These are phyloP conservation scores for Sesia apiformis DNA, from an alignment of 2,888 invertebrate genomes.

Conservation along the genomic window DNA sequence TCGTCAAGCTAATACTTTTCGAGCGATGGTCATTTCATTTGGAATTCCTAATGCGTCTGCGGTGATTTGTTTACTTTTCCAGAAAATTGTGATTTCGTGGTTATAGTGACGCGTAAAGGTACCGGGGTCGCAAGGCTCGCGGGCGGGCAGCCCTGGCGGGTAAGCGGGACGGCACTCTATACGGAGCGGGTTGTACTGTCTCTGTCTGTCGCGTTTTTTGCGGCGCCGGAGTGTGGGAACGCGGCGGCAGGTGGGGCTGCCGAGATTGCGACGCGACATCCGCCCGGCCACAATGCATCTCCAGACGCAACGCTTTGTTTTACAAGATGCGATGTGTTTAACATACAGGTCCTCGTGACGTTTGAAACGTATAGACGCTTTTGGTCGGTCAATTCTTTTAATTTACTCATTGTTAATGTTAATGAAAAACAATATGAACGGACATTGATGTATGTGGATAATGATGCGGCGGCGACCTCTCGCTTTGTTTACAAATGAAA, in stretches of 20 bases:
- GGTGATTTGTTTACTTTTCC: slow-evolving; percentile 41
- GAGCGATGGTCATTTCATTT: slow-evolving; percentile 4
- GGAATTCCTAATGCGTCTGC: not conserved
- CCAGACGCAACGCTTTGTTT: slow-evolving; percentile 51
- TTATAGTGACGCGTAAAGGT: slow-evolving; percentile 29
- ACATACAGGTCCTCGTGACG: slow-evolving; percentile 46
- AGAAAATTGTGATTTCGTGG: slow-evolving; percentile 56
- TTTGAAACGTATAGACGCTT: slow-evolving; percentile 34
- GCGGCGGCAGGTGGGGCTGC: slow-evolving; percentile 71
- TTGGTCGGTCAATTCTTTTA: slow-evolving; percentile 1
- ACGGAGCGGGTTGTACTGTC: slow-evolving; percentile 28
- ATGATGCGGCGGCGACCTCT: slow-evolving; percentile 17
- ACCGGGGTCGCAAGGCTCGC: slow-evolving; percentile 22
- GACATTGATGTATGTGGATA: slow-evolving; percentile 14
- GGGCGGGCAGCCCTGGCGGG: slow-evolving; percentile 49
- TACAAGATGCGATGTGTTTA: slow-evolving; percentile 54
- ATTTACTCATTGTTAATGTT: slow-evolving; percentile 6
- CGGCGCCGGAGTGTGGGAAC: slow-evolving; percentile 75
- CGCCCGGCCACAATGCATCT: slow-evolving; percentile 71
- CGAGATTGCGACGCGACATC: slow-evolving; percentile 74
- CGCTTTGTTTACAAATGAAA: slow-evolving; percentile 49
- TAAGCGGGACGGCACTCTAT: slow-evolving; percentile 47
- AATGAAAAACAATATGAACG: slow-evolving; percentile 1
- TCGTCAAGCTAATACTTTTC: not conserved
- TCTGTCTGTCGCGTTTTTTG: slow-evolving; percentile 65